phyloP scores from a whole-genome alignment of 2,113 vertebrate genomes.

The Antigone vipio region DNA sequence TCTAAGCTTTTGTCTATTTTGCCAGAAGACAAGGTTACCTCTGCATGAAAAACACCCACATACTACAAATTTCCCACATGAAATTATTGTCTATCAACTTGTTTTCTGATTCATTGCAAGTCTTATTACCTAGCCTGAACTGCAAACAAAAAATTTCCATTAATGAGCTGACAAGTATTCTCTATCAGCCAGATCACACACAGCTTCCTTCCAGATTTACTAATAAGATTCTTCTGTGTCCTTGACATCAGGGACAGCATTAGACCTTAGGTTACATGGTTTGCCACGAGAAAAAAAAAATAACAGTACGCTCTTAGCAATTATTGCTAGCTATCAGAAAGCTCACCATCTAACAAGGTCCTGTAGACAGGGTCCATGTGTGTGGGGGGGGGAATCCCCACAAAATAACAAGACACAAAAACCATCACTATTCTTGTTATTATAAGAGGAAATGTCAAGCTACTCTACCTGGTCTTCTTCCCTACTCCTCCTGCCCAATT shows the following conservation, averaged over 20 bases:
- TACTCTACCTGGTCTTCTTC: not conserved
- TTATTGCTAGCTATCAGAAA: not conserved
- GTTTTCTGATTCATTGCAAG: not conserved
- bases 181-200: not conserved
- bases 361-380: too few species aligned
- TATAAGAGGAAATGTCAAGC: not conserved
- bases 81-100: not conserved
- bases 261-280: not conserved
- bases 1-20: not conserved
- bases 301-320: not conserved
- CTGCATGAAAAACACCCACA: not conserved
- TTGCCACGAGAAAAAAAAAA: not conserved
- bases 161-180: not conserved
- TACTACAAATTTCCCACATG: not conserved
- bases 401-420: not conserved
- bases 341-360: not conserved
- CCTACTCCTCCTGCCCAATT: not conserved
- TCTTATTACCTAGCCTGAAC: not conserved
- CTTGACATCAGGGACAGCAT: not conserved
- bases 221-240: not conserved
- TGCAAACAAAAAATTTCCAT: not conserved
- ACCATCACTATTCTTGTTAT: not conserved
- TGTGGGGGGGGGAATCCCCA: fast-evolving
- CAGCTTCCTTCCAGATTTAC: not conserved
- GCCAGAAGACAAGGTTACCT: not conserved